Evolutionary conservation across 1,140 invertebrate genomes (phyloP), one percentile per base, ranked within the genome.

Genomic region (Thaumetopoea pityocampa): DNA sequence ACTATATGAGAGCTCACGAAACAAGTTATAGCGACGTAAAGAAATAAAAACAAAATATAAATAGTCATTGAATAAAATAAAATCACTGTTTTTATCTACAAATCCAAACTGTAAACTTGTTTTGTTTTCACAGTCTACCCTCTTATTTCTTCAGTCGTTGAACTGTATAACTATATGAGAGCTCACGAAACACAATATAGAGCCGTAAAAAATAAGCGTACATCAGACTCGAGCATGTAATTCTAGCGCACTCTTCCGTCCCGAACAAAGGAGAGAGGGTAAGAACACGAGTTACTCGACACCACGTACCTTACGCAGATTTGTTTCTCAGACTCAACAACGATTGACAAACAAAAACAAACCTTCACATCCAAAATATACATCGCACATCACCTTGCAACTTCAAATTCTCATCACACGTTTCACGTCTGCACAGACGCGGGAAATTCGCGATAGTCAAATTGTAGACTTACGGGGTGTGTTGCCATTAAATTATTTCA

Each of bases 201-300:
- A 69, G 57, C 65, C 67, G 77, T 81, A 81, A 84, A 82, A 84
- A 84, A 81, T 84, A 84, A 84, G 80, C 80, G 77, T 76, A 71
- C 80, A 84, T 84, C 78, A 84, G 78, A 77, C 69, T 84, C 60
- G 74, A 82, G 80, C 80, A 80, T 84, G 80, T 84, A 84, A 84
- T 82, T 84, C 80, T 82, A 84, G 80, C 77, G 76, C 66, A 77
- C 73, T 79, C 80, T 84, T 84, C 80, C 80, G 77, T 70, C 67
- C 67, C 68, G 71, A 80, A 84, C 80, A 84, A 84, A 84, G 77
- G 69, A 78, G 77, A 72, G 79, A 80, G 80, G 77, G 77, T 79
- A 80, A 84, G 76, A 77, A 84, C 80, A 81, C 77, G 80, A 82
- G 77, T 84, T 82, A 84, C 73, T 82, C 80, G 78, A 84, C 80